These are phyloP conservation scores for Pelecanus crispus DNA, from an alignment of 2,113 vertebrate species.

Conservation along the genomic window DNA sequence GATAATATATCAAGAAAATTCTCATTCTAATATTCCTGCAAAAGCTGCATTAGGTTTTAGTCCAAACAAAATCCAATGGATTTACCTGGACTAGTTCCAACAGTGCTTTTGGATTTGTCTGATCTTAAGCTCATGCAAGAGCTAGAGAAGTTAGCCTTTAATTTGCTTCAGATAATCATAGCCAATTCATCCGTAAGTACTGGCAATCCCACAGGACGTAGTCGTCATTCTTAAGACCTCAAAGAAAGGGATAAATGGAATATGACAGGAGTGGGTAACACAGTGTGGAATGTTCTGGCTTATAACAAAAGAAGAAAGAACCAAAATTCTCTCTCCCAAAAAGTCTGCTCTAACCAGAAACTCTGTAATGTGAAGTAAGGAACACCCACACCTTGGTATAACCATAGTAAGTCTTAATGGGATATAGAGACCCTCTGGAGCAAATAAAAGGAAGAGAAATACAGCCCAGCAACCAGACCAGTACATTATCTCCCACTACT, in stretches of 20 bases:
- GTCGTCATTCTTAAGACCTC: not conserved
- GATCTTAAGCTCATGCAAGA: not conserved
- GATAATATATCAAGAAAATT: not conserved
- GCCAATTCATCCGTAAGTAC: not conserved
- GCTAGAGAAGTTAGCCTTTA: not conserved
- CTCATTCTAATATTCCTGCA: not conserved
- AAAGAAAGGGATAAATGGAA: not conserved
- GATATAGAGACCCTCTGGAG: not conserved
- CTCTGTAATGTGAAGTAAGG: not conserved
- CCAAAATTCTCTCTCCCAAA: not conserved
- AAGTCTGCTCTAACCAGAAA: not conserved
- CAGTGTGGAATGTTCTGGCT: not conserved
- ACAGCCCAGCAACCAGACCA: not conserved
- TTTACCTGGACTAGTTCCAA: not conserved
- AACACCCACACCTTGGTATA: not conserved
- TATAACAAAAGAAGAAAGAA: not conserved
- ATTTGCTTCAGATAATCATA: constrained; percentile 8
- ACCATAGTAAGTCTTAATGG: not conserved
- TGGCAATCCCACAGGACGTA: not conserved
- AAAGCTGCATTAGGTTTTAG: not conserved
- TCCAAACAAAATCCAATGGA: not conserved
- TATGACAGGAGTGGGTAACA: not conserved
- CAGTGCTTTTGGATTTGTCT: not conserved
- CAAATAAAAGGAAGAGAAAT: not conserved
- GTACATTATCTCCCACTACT: not conserved